Conservation (phyloP, 2,888 invertebrate species). For the Euplagia quadripunctaria region DNA sequence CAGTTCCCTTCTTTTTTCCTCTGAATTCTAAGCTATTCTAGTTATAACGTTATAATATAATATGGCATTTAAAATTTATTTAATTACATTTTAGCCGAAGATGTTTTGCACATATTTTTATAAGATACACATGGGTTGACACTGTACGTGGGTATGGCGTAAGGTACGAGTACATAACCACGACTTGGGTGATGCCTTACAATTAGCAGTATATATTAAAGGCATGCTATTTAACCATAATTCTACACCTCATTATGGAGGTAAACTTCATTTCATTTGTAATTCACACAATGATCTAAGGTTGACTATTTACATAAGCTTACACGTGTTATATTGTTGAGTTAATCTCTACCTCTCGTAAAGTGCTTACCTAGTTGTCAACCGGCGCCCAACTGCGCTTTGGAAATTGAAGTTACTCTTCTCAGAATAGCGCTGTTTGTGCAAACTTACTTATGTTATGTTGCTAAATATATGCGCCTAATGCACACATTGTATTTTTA, state of each 20-base stretch:
- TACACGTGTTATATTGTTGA: slow-evolving; percentile 33
- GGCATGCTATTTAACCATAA: not conserved
- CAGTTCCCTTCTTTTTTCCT: too few relatives aligned
- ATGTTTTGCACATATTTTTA: not conserved
- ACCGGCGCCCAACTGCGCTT: slow-evolving; percentile 7
- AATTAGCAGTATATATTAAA: not conserved
- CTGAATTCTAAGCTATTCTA: too few relatives aligned
- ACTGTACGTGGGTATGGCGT: not conserved
- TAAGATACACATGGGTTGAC: not conserved
- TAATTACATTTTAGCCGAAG: too few relatives aligned
- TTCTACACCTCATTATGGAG: not conserved
- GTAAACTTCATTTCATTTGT: not conserved
- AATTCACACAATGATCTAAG: slow-evolving; percentile 24
- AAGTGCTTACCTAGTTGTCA: slow-evolving; percentile 34
- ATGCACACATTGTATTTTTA: not conserved
- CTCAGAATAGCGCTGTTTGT: slow-evolving; percentile 35
- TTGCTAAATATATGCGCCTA: slow-evolving; percentile 3
- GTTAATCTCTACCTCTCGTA: slow-evolving; percentile 36
- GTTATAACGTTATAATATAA: too few relatives aligned
- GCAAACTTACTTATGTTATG: slow-evolving; percentile 37
- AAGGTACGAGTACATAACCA: not conserved
- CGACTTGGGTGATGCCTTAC: not conserved
- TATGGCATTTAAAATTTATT: too few relatives aligned
- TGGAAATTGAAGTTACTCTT: slow-evolving; percentile 37
- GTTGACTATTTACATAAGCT: slow-evolving; percentile 34